Conservation (phyloP, 2,888 invertebrate species). For the Crepidodera aurea region DNA sequence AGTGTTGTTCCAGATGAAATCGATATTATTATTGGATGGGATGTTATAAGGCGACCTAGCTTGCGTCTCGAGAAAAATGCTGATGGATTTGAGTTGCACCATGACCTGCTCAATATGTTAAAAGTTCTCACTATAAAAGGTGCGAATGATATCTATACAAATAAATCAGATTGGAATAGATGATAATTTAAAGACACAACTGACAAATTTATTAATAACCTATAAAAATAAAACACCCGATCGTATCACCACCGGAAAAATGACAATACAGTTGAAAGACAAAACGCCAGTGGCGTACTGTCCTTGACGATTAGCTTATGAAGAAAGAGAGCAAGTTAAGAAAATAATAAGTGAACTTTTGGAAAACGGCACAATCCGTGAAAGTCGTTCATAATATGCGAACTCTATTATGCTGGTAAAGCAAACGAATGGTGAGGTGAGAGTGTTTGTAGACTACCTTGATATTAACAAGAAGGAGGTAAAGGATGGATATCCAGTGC, state of each 20-base stretch:
- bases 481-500: conserved; percentile 26
- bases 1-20: conserved; percentile 29
- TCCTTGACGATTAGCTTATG: conserved; percentile 33
- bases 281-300: conserved; percentile 32
- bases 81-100: neutral
- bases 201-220: conserved; percentile 23
- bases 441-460: conserved; percentile 38
- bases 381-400: conserved; percentile 39
- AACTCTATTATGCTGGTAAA: conserved; percentile 40
- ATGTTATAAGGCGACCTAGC: conserved; percentile 10
- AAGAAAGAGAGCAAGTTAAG: conserved; percentile 31
- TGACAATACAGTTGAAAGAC: too few relatives aligned
- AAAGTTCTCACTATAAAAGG: too few relatives aligned
- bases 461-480: conserved; percentile 36
- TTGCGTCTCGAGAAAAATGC: conserved; percentile 1
- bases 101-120: neutral
- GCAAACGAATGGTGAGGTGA: conserved; percentile 34
- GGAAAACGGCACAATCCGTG: conserved; percentile 34
- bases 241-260: too few relatives aligned
- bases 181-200: too few relatives aligned
- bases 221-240: conserved; percentile 33
- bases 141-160: neutral
- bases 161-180: conserved; percentile 33
- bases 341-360: conserved; percentile 35
- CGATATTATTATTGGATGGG: conserved; percentile 18